Evolutionary conservation across 2,113 vertebrate genomes (phyloP), one percentile per base, ranked within the genome.

Genomic region (Aspiorhynchus laticeps): DNA sequence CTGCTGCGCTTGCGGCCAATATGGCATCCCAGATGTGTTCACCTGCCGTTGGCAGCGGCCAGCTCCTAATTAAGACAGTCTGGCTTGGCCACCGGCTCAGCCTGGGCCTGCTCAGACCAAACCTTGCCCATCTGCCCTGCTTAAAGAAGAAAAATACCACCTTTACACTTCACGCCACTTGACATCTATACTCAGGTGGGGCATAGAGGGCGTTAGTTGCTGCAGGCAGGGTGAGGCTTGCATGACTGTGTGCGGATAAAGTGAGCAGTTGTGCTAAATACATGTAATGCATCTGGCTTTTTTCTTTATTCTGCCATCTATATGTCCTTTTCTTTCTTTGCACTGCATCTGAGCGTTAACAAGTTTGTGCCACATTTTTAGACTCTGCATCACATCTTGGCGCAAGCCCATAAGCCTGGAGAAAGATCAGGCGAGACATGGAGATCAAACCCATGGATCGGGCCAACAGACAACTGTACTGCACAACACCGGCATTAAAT

Each of bases 31-130:
- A 91, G 87, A 90, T 92, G 87, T 90, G 88, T 88, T 90, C 74
- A 90, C 87, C 84, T 89, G 88, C 84, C 71, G 84, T 86, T 87
- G 78, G 87, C 87, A 78, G 88, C 83, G 77, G 86, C 80, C 73
- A 87, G 67, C 86, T 87, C 88, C 87, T 91, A 91, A 92, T 92
- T 93, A 92, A 91, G 92, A 92, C 82, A 85, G 85, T 76, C 90
- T 87, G 85, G 89, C 88, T 74, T 53, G 85, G 80, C 48, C 51
- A 80, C 46, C 46, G 80, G 80, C 80, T 71, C 80, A 79, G 63
- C 77, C 61, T 83, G 81, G 82, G 24, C 53, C 80, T 78, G 80
- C 85, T 87, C 80, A 81, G 46, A 71, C 87, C 83, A 80, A 85
- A 75, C 86, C 78, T 84, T 85, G 82, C 87, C 90, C 91, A 88